Evolutionary conservation across 2,888 invertebrate genomes (phyloP).

Genomic region (Ormyrus thymus): DNA sequence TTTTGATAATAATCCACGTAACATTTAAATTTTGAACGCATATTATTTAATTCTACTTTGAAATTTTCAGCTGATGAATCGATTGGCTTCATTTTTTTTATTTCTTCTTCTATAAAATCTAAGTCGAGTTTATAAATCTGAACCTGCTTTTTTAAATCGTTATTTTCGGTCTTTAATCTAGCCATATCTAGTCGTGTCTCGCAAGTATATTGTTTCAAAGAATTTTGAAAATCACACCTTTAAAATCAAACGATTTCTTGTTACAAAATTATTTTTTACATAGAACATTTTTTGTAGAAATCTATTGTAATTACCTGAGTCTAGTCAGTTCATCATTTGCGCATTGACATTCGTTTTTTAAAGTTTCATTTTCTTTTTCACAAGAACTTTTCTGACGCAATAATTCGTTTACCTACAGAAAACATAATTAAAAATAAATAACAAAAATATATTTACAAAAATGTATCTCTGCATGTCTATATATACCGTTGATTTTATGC

Average conservation of each 20-base stretch:
- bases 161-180: slow-evolving; percentile 58
- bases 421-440: slow-evolving; percentile 5
- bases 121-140: slow-evolving; percentile 62
- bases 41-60: slow-evolving; percentile 58
- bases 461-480: neutral
- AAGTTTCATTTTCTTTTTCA: slow-evolving; percentile 59
- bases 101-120: slow-evolving; percentile 64
- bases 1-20: slow-evolving; percentile 24
- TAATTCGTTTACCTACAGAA: slow-evolving; percentile 61
- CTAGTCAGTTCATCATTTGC: slow-evolving; percentile 59
- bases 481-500: slow-evolving; percentile 63
- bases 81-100: slow-evolving; percentile 55
- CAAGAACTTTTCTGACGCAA: slow-evolving; percentile 58
- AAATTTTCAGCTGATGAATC: slow-evolving; percentile 45
- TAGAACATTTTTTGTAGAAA: neutral
- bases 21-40: slow-evolving; percentile 51
- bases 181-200: slow-evolving; percentile 51
- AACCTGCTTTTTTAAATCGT: slow-evolving; percentile 63
- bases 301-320: slow-evolving; percentile 58
- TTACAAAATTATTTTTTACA: slow-evolving; percentile 4
- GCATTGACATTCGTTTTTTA: slow-evolving; percentile 60
- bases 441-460: slow-evolving; percentile 34
- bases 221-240: slow-evolving; percentile 36
- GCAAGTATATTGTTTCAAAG: slow-evolving; percentile 2
- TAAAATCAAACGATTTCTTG: slow-evolving; percentile 13